Percentiles rank a stretch among this genome's conserved stretches.
Conservation (phyloP, 2,113 vertebrate species). For the Crotalus tigris region DNA sequence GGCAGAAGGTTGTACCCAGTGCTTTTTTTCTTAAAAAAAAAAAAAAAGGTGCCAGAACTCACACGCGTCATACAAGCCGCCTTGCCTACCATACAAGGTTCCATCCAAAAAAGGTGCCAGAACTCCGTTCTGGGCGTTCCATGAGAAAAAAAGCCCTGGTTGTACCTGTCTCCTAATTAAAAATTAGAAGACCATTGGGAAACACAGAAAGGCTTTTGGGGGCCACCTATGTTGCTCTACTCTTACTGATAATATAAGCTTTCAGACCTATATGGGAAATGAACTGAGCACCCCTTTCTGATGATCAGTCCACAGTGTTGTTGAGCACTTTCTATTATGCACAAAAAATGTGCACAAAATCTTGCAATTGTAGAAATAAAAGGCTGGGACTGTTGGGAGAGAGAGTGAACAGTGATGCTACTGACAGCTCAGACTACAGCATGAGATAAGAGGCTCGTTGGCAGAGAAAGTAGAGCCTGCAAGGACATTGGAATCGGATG, state of each 20-base stretch:
- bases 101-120: no score
- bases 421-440: neutral
- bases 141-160: no score
- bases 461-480: neutral
- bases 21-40: no score
- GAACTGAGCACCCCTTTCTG: neutral
- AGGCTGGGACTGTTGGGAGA: neutral
- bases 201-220: neutral
- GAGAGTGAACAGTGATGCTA: neutral
- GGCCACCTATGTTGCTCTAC: neutral
- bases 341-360: neutral
- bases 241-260: neutral
- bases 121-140: no score
- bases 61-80: no score
- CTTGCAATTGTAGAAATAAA: neutral
- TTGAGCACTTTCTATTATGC: neutral
- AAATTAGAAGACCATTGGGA: neutral
- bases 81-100: no score
- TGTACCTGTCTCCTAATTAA: neutral
- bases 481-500: neutral
- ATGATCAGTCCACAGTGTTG: neutral
- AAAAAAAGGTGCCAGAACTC: no score
- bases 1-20: neutral
- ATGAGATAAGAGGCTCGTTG: neutral
- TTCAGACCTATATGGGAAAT: neutral